Base-by-base conservation (phyloP, 2,888 invertebrate species). In the Candidula unifasciata region DNA sequence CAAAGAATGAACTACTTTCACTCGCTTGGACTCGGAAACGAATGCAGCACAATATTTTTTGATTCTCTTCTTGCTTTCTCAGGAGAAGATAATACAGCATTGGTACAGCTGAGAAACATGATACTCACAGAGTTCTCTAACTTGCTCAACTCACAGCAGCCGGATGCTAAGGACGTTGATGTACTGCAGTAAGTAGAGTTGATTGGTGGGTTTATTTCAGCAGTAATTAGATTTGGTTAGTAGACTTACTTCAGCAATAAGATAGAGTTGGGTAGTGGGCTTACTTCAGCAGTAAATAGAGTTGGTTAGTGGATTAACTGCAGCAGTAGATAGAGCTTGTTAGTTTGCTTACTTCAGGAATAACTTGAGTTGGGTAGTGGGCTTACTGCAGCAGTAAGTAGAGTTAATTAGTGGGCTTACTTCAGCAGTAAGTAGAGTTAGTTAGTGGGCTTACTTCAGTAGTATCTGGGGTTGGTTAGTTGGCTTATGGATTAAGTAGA, bases 91-190 rank as follows among this genome's bases (percentile, higher is more conserved):
- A 86, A 78, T 60, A 57, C 79, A 21, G 88, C 87, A 0, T 77
- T 89, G 73, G 73, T 79, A 24, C 89, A 89, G 68, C 86, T 93
- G 66, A 86, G 92, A 80, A 90, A 93, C 84, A 89, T 92, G 86
- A 89, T 93, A 33, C 87, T 93, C 73, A 88, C 91, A 24, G 91
- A 92, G 76, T 91, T 91, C 84, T 89, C 91, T 8, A 91, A 91
- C 21, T 91, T 91, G 83, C 87, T 93, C 10, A 90, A 89, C 83
- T 88, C 87, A 44, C 89, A 90, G n/a, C 81, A 81, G 16, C 35
- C 84, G 10, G 74, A 27, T 6, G n/a, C 76, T 27, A 80, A 52
- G 30, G 84, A 84, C 21, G 37, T 54, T 30, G 74, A 74, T 21
- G 69, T 84, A 27, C 52, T 84, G 66, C 83, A 84, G 83, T 84